A percentile compares a stretch with the other conserved stretches of the same genome.
Conservation (phyloP, 2,888 invertebrate genomes). For the Tenthredo distinguenda region DNA sequence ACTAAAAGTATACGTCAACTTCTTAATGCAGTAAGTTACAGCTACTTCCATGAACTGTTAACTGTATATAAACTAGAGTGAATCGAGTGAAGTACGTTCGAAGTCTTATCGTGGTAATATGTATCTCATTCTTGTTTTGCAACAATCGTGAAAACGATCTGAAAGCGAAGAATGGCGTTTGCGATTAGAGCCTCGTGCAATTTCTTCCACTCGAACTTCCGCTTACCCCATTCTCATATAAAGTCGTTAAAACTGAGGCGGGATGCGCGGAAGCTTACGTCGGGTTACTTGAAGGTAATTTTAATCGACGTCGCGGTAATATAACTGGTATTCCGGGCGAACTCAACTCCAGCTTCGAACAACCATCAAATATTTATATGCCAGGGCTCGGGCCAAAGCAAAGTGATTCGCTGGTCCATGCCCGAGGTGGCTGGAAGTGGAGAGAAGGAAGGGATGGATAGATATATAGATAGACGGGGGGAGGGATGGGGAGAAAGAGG, state of each 20-base stretch:
- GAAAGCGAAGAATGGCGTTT: background rate
- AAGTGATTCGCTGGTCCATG: conserved; percentile 36
- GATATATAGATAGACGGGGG: background rate
- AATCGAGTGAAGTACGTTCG: background rate
- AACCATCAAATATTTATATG: conserved; percentile 35
- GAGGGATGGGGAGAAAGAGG: background rate
- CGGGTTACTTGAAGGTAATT: background rate
- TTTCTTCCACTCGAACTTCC: background rate
- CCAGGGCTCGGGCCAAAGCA: background rate
- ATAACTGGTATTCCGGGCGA: background rate
- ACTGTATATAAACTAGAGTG: too few species aligned
- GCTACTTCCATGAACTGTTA: background rate
- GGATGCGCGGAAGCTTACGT: background rate
- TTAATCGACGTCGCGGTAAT: conserved; percentile 16
- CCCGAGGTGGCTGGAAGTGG: background rate
- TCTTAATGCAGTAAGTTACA: background rate
- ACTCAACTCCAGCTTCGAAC: background rate
- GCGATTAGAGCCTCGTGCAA: background rate
- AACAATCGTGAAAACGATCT: background rate
- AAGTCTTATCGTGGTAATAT: background rate
- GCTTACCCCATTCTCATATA: background rate
- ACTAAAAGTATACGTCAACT: background rate
- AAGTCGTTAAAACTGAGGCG: background rate
- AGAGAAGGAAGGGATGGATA: background rate
- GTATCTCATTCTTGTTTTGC: background rate